Evolutionary conservation across 1,140 invertebrate genomes (phyloP), one percentile per base, ranked within the genome.

Genomic region (Oryzaephilus surinamensis): DNA sequence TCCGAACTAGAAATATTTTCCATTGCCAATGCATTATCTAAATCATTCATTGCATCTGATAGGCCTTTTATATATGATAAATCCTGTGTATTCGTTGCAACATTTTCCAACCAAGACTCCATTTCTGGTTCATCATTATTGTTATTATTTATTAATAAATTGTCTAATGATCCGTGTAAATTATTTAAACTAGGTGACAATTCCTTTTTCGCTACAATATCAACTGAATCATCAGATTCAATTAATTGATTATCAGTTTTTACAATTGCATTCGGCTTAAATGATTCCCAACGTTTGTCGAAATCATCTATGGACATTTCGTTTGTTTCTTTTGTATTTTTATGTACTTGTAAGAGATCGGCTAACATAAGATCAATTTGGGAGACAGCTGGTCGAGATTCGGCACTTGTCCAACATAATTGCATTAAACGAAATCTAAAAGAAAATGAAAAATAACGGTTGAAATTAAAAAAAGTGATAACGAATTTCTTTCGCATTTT

Each of bases 341-440:
- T 54, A 40, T 69, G 62, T n/a, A 63, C 62, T 20, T 55, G 55
- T 41, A 69, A 58, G 5, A 77, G 52, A 45, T 74, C 70, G n/a
- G 64, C 55, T 6, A 81, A 50, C 36, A 77, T 69, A 4, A 66
- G 58, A 24, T 73, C 59, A 8, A 79, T 67, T 60, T 76, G 74
- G 0, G 63, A 48, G 16, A 72, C 57, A 13, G 57, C 46, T 3
- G 62, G 73, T 42, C 60, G 62, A 38, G 39, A 65, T 55, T 52
- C 66, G 43, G 39, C 44, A 23, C 30, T 56, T 30, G 65, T 62
- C 77, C 77, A 81, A 54, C 80, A 82, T 8, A 73, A 60, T 50
- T 74, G 67, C 74, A 81, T 81, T 31, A 81, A 61, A 59, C 73
- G 66, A 52, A 74, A 78, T 43, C 76, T 79, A 59, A 4, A 63